Evolutionary conservation across 2,113 vertebrate genomes (phyloP).

Genomic region (Miniopterus natalensis): DNA sequence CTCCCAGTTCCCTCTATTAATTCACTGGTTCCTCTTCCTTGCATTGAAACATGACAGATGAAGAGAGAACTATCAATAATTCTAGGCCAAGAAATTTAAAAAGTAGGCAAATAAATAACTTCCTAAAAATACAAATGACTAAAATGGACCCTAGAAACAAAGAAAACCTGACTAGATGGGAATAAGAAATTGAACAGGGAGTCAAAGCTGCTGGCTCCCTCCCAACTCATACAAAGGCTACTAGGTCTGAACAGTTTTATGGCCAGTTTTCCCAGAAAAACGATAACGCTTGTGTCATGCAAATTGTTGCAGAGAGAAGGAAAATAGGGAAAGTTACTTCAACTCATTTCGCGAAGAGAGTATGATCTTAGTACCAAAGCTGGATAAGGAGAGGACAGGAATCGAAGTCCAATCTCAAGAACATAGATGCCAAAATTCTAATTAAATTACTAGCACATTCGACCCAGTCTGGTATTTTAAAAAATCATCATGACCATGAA

Average conservation of each 20-base stretch:
- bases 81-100: background rate
- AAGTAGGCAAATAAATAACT: background rate
- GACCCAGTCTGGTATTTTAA: background rate
- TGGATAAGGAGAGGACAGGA: background rate
- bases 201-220: background rate
- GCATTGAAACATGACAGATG: background rate
- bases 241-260: background rate
- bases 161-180: background rate
- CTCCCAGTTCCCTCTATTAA: background rate
- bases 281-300: background rate
- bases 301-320: slow-evolving; percentile 6
- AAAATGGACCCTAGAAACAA: background rate
- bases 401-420: background rate
- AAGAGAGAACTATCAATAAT: background rate
- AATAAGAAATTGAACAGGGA: background rate
- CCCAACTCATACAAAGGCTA: background rate
- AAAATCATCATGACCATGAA: background rate
- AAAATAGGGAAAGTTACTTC: background rate
- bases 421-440: slow-evolving; percentile 43
- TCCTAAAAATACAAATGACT: slow-evolving; percentile 36
- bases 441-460: slow-evolving; percentile 27
- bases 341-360: background rate
- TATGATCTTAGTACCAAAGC: background rate
- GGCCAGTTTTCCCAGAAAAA: background rate
- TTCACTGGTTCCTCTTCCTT: background rate